Base-by-base conservation (phyloP, 1,140 invertebrate genomes). In the Trichonephila clavipes region DNA sequence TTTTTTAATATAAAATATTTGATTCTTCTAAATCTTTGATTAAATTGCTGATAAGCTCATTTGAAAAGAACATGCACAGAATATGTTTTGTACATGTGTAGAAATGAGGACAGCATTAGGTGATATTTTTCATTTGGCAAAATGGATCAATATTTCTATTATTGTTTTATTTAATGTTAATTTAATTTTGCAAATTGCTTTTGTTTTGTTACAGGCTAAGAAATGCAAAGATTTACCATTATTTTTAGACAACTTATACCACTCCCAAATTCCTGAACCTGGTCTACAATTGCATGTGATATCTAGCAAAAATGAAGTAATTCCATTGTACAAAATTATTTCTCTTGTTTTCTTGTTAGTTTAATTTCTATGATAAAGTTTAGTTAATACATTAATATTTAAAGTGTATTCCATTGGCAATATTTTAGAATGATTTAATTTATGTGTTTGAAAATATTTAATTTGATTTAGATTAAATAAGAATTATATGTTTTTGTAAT, bases 181-280 rank as follows among this genome's bases (percentile, higher is more conserved):
- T 19, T 16, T 18, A 44, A 44, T 19, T 7, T 82, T 40, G 8
- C 28, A 40, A 16, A 40, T 40, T 81, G 77, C 24, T 24, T 24
- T 8, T 69, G 28, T n/a, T 24, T 69, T 18, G 64, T 88, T 93
- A 24, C 59, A 94, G 93, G 77, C 81, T 58, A 72, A 66, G 85
- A 94, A 92, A 64, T 91, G 87, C 3, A 91, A 96, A 95, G 96
- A 96, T 95, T 95, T 97, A 91, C 96, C 96, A 94, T 96, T 96
- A 94, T 97, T 98, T 95, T 96, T 98, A 72, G 96, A 97, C 94
- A 96, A 96, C 95, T 96, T 97, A 40, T 97, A 98, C 95, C 96
- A 96, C 24, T 96, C 96, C 94, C 96, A 96, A 91, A 96, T 98
- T 86, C 97, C 97, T 19, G 95, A 95, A 12, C 95, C 96, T 21